A percentile compares a stretch with the other conserved stretches of the same genome.
Conservation (phyloP, 2,113 vertebrate genomes). For the Arvicanthis niloticus region DNA sequence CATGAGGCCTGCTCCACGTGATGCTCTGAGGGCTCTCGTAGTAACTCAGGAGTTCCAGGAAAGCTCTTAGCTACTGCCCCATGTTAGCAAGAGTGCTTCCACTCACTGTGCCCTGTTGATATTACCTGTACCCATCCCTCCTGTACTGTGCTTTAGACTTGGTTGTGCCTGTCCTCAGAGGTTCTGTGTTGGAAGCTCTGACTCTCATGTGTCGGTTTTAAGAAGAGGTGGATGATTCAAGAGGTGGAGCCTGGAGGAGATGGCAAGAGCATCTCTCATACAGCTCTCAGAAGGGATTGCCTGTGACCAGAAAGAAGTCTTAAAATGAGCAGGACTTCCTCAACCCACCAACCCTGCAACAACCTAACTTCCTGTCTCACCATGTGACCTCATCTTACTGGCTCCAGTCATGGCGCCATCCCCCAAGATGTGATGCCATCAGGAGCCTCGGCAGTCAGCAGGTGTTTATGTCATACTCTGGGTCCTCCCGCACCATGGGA, state of each 20-base stretch:
- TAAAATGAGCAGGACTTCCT: background rate
- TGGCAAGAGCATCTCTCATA: no score
- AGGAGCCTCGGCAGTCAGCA: background rate
- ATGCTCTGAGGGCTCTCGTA: fast-evolving
- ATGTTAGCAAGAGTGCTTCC: background rate
- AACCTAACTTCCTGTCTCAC: background rate
- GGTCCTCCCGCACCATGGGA: background rate
- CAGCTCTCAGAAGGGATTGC: background rate
- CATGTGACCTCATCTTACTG: background rate
- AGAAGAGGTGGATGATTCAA: background rate
- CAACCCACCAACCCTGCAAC: background rate
- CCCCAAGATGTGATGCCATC: background rate
- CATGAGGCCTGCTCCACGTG: fast-evolving
- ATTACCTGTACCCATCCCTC: background rate
- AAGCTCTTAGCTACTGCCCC: background rate
- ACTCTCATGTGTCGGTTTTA: background rate
- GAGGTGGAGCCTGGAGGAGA: background rate
- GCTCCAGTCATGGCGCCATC: no score
- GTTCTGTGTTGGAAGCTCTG: background rate
- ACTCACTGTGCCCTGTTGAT: background rate
- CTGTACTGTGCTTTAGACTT: background rate
- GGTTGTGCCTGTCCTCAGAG: background rate
- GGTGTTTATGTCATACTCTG: background rate
- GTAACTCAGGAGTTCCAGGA: no score
- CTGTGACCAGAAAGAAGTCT: background rate